Evolutionary conservation across 2,113 vertebrate genomes (phyloP), one percentile per base, ranked within the genome.

Genomic region (Craseonycteris thonglongyai): DNA sequence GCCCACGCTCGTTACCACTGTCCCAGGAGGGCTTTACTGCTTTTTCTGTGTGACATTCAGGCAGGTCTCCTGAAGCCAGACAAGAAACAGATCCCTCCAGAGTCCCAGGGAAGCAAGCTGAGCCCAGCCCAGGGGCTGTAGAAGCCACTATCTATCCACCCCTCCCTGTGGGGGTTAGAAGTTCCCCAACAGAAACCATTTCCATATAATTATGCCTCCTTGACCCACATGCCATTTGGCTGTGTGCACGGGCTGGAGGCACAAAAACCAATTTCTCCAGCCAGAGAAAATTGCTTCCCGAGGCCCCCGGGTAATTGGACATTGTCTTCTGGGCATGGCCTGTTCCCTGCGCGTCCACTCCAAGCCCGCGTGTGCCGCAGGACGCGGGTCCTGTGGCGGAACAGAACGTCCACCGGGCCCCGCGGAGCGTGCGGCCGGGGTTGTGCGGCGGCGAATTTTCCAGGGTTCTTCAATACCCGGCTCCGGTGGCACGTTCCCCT

Each of bases 171-270:
- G 83, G 69, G 61, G 71, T 84, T 51, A 84, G 81, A 95, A 92
- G 56, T 84, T 95, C 72, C 88, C 56, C 59, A 90, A 94, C 47
- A 24, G 81, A 91, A 97, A 21, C 90, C 79, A 90, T 93, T 90
- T 97, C 94, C 84, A 81, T 84, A 82, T 95, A 95, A 97, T 96
- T 95, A 90, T 7, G 33, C 66, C 81, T 97, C 92, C 92, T 91
- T 96, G 95, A 95, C 96, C 96, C 93, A 91, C 90, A 93, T 90
- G 91, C 76, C 87, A 84, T 66, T 89, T 19, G 14, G 89, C 87
- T 91, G 42, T 84, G 89, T 69, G 49, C 95, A 89, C 40, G 63
- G 45, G 38, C 94, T 88, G 40, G 61, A 96, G 40, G 75, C 58
- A 91, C 83, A 94, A 83, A 94, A 91, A 87, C 30, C 86, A 94